These are phyloP conservation scores for Ptiloglossa arizonensis DNA, from an alignment of 1,140 invertebrate species.

Conservation along the genomic window DNA sequence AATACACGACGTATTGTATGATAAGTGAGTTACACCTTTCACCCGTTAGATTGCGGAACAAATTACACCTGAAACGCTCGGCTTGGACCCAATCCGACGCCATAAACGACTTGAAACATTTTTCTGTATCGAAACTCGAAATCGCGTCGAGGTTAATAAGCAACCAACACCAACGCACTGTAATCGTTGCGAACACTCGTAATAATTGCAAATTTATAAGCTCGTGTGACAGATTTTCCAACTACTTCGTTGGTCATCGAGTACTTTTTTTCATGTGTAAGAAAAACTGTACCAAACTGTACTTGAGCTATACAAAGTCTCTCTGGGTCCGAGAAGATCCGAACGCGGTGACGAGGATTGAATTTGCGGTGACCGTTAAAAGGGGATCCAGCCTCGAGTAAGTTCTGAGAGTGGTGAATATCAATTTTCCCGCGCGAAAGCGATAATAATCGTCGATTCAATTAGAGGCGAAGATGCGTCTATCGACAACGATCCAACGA, in stretches of 20 bases:
- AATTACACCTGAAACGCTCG: constrained; percentile 2
- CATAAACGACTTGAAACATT: neutral
- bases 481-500: neutral
- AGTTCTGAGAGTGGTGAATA: neutral
- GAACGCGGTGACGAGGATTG: too few species aligned
- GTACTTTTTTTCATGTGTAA: too few species aligned
- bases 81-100: neutral
- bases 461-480: neutral
- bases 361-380: neutral
- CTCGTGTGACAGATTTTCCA: too few species aligned
- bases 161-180: too few species aligned
- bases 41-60: constrained; percentile 19
- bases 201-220: too few species aligned
- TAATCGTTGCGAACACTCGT: too few species aligned
- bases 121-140: neutral
- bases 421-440: neutral
- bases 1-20: constrained; percentile 26
- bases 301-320: too few species aligned
- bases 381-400: neutral
- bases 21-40: constrained; percentile 49
- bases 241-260: too few species aligned
- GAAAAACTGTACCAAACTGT: too few species aligned
- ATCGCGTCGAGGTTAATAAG: too few species aligned
- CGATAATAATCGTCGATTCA: constrained; percentile 9
- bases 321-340: too few species aligned